Evolutionary conservation across 2,888 invertebrate species (phyloP).

Genomic region (Drepana falcataria): DNA sequence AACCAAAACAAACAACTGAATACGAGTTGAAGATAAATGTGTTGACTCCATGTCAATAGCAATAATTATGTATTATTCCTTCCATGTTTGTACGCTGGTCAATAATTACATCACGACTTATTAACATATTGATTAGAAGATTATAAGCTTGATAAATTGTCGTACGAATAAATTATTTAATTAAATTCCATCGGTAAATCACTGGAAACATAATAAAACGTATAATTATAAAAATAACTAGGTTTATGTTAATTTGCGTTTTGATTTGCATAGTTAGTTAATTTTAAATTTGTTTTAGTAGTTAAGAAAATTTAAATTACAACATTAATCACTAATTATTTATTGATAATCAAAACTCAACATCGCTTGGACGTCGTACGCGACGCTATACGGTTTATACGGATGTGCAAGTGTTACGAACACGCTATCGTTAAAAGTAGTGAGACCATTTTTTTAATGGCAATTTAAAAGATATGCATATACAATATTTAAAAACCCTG

Average conservation of each 20-base stretch:
- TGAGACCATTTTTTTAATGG: too few species aligned
- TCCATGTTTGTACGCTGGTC: not conserved
- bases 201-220: not conserved
- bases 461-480: too few species aligned
- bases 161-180: not conserved
- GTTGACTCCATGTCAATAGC: too few species aligned
- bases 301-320: not conserved
- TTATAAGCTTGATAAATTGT: not conserved
- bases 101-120: not conserved
- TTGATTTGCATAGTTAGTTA: not conserved
- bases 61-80: too few species aligned
- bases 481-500: too few species aligned
- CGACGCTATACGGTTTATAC: not conserved
- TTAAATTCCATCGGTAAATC: not conserved
- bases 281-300: not conserved
- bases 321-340: not conserved
- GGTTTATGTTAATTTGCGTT: not conserved
- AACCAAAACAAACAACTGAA: too few species aligned
- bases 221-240: not conserved
- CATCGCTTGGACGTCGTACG: not conserved
- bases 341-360: not conserved
- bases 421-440: too few species aligned
- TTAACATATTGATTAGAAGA: constrained; percentile 3
- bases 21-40: too few species aligned
- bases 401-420: too few species aligned